Base-by-base conservation (phyloP, 2,888 invertebrate species). In the Tryphoninae sp. region DNA sequence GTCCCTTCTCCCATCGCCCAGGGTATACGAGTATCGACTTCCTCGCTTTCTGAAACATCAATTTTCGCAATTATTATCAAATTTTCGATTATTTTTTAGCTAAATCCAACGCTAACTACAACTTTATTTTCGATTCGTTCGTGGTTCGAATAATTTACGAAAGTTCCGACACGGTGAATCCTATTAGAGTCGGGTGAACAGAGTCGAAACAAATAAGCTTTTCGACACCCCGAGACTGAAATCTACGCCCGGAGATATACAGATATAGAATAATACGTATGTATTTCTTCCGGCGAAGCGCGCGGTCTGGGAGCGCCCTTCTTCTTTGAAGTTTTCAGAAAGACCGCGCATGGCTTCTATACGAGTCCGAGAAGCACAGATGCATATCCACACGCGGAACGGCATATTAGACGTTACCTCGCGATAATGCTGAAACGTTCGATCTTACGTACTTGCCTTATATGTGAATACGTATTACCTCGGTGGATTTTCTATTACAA, bases 261-360 rank as follows among this genome's bases (percentile, higher is more conserved):
- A 45, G 13, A 45, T 45, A 45, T 45, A 45, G 13, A 45, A 45
- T 13, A 45, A 45, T 13, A 45, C 16, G 16, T 78, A 75, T 69
- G 69, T 78, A 65, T 82, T 78, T 68, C 73, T 84, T 80, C 72
- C 82, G 78, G 45, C 75, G 67, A 58, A 26, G 22, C 33, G 64
- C 9, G 11, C 13, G 45, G 11, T 45, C 45, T 13, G 42, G 33
- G 49, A 26, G 19, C 33, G 71, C 55, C 69, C 81, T 62, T 81
- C 79, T 77, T 58, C 83, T 83, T 79, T 79, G 79, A 79, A 79
- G 78, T 83, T 67, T 26, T 23, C 67, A 78, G 61, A 78, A 33
- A 67, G 67, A 61, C 61, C 61, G 53, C 67, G 49, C 58, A 19
- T 22, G 9, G 33, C 33, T 6, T 4, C 1, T 22, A 33, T n/a